These are phyloP conservation scores for Chelonoidis abingdonii DNA, from an alignment of 2,113 vertebrate genomes.

Conservation along the genomic window DNA sequence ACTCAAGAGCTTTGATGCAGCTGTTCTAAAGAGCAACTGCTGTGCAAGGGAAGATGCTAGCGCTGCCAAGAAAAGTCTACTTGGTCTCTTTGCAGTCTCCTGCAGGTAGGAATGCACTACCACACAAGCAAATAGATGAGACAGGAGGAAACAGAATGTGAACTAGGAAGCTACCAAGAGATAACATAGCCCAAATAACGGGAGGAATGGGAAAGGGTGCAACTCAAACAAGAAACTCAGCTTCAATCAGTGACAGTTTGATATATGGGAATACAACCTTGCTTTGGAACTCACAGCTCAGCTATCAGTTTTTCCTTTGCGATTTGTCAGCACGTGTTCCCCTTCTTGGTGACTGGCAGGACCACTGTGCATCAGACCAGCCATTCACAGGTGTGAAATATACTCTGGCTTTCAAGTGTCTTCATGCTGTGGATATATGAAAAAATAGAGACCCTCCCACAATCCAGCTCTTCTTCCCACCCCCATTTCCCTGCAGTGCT, in stretches of 20 bases:
- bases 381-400: neutral
- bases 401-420: neutral
- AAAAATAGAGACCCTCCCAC: neutral
- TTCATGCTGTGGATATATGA: neutral
- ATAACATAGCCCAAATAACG: neutral
- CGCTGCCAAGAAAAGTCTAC: neutral
- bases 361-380: neutral
- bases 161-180: neutral
- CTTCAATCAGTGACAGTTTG: neutral
- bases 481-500: fast-evolving
- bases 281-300: neutral
- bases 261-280: neutral
- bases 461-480: neutral
- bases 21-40: neutral
- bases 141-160: neutral
- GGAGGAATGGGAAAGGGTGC: neutral
- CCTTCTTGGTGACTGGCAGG: neutral
- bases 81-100: neutral
- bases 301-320: neutral
- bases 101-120: neutral
- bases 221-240: neutral
- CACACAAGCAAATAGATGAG: neutral
- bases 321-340: neutral
- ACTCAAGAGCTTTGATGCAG: neutral
- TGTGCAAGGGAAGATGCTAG: neutral